Percentiles rank a stretch among this genome's conserved stretches.
These are phyloP conservation scores for Mizuhopecten yessoensis DNA, from an alignment of 1,140 invertebrate genomes.

Conservation along the genomic window DNA sequence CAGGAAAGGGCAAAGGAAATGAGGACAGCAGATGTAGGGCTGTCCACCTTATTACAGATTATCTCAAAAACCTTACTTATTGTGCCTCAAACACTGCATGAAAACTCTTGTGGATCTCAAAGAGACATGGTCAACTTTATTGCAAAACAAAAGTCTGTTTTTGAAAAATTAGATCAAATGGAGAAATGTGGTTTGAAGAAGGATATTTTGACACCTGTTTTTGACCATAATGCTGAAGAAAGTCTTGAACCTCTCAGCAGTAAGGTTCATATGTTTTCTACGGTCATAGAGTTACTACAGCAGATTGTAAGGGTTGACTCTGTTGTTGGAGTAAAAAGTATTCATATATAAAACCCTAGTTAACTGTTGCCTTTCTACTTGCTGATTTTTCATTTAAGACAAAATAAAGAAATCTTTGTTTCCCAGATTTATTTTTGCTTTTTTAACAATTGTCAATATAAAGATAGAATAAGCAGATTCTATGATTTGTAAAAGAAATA, in stretches of 20 bases:
- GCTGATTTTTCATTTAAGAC: too few relatives aligned
- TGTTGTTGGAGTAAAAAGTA: slow-evolving; percentile 46
- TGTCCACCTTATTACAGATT: not conserved
- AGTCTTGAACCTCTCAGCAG: not conserved
- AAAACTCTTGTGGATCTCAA: slow-evolving; percentile 43
- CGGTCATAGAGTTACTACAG: slow-evolving; percentile 5
- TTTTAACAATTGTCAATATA: too few relatives aligned
- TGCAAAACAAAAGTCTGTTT: slow-evolving; percentile 32
- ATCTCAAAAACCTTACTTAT: not conserved
- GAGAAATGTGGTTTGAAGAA: not conserved
- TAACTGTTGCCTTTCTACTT: too few relatives aligned
- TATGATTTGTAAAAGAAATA: too few relatives aligned
- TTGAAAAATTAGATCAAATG: not conserved
- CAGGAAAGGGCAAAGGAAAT: slow-evolving; percentile 30
- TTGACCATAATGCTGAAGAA: slow-evolving; percentile 22
- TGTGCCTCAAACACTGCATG: slow-evolving; percentile 42
- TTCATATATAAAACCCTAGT: not conserved
- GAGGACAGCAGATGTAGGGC: not conserved
- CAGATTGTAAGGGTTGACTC: slow-evolving; percentile 49
- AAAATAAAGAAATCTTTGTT: too few relatives aligned
- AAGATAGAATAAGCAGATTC: too few relatives aligned
- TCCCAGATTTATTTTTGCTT: too few relatives aligned
- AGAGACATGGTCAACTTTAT: slow-evolving; percentile 19
- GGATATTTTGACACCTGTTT: not conserved
- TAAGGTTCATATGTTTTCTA: slow-evolving; percentile 40